Conservation (phyloP, 2,888 invertebrate genomes). For the Pteria penguin region DNA sequence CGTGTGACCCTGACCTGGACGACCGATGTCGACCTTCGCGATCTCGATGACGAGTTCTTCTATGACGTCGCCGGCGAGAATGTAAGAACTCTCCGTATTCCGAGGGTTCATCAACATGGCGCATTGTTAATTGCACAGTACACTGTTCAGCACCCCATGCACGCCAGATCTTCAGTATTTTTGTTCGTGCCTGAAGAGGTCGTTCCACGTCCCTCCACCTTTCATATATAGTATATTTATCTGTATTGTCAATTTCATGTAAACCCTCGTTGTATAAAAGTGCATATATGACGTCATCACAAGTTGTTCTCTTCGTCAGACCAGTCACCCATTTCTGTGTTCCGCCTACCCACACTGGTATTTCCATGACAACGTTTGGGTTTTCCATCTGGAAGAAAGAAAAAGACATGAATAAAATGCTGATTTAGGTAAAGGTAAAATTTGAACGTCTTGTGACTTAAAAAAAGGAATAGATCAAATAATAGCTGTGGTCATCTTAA, state of each 20-base stretch:
- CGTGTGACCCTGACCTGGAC: slow-evolving; percentile 27
- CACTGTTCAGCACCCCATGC: slow-evolving; percentile 88
- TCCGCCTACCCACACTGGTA: slow-evolving; percentile 86
- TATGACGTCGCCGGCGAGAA: slow-evolving; percentile 55
- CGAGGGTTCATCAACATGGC: slow-evolving; percentile 67
- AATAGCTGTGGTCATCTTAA: too few species aligned
- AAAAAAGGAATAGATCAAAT: too few species aligned
- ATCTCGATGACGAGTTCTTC: slow-evolving; percentile 57
- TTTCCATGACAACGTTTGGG: slow-evolving; percentile 54
- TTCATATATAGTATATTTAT: slow-evolving; percentile 82
- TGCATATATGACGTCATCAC: slow-evolving; percentile 88
- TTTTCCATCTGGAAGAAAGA: too few species aligned
- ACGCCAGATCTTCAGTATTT: slow-evolving; percentile 88
- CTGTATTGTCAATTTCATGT: slow-evolving; percentile 88
- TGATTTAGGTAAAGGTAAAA: too few species aligned
- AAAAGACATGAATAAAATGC: too few species aligned
- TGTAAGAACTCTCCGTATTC: slow-evolving; percentile 61
- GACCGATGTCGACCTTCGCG: slow-evolving; percentile 29
- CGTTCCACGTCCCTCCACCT: slow-evolving; percentile 85
- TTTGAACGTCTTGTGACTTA: too few species aligned
- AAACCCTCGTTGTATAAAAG: slow-evolving; percentile 83
- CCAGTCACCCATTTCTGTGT: slow-evolving; percentile 91
- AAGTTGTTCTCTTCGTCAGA: slow-evolving; percentile 88
- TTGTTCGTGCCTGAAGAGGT: slow-evolving; percentile 86
- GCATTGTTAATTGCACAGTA: slow-evolving; percentile 82